Evolutionary conservation across 2,888 invertebrate genomes (phyloP).

Genomic region (Thysanoteuthis rhombus): DNA sequence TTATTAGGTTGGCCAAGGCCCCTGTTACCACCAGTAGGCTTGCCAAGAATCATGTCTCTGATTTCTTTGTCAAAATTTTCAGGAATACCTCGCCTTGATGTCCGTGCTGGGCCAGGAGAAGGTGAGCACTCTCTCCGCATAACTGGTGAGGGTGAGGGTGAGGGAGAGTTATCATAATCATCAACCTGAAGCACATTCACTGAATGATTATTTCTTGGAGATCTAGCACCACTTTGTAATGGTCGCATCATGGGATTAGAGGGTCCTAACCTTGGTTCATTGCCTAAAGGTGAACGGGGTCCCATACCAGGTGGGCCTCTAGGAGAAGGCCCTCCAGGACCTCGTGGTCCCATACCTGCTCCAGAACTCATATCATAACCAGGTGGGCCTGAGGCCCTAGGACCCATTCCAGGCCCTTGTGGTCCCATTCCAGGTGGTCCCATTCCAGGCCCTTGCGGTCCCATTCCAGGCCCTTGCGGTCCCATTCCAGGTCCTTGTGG

Average conservation of each 20-base stretch:
- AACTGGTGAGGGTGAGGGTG: neutral
- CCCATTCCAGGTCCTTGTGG: neutral
- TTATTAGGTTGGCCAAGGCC: neutral
- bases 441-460: too few species aligned
- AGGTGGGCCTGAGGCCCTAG: neutral
- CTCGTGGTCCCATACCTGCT: neutral
- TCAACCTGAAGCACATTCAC: neutral
- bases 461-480: too few species aligned
- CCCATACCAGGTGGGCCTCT: neutral
- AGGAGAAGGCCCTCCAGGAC: neutral
- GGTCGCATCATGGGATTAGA: conserved; percentile 16
- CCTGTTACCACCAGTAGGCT: conserved; percentile 1
- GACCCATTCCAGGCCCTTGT: neutral
- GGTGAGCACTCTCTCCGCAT: conserved; percentile 1
- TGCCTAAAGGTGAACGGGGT: neutral
- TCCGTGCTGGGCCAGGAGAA: neutral
- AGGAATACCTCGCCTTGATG: neutral
- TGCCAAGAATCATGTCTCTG: conserved; percentile 19
- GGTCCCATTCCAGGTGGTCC: too few species aligned
- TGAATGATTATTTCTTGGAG: neutral
- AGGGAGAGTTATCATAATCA: neutral
- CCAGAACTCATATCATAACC: neutral
- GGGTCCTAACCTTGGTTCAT: neutral
- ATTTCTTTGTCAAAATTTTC: conserved; percentile 30
- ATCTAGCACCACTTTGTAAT: neutral